Conservation (phyloP, 2,888 invertebrate species). For the Phlogophora meticulosa region DNA sequence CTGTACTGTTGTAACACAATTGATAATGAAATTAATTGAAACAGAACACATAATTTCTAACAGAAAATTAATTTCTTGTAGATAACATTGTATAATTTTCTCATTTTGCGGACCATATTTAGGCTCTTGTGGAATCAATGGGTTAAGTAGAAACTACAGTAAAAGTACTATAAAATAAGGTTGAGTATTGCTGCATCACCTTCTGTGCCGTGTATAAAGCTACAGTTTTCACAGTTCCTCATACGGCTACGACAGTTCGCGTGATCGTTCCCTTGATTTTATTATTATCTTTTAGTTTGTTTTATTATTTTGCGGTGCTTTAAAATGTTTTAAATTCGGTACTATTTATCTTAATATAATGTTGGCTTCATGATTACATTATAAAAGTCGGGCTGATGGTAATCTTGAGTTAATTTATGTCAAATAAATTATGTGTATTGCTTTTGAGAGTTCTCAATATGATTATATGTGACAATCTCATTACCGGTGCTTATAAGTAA, state of each 20-base stretch:
- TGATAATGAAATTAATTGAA: too few species aligned
- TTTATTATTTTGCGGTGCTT: constrained; percentile 34
- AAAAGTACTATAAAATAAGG: too few species aligned
- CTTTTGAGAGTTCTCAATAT: not conserved
- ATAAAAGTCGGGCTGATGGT: not conserved
- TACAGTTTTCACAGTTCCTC: not conserved
- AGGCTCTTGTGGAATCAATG: too few species aligned
- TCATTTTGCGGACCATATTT: too few species aligned
- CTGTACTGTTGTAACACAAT: too few species aligned
- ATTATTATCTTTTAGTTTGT: not conserved
- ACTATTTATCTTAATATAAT: not conserved
- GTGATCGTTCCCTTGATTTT: constrained; percentile 45
- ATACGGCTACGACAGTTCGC: constrained; percentile 45
- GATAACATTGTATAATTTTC: too few species aligned
- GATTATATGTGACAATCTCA: not conserved
- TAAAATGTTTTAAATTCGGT: constrained; percentile 5
- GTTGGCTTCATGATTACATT: not conserved
- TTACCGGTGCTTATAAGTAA: constrained; percentile 2
- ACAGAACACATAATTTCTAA: too few species aligned
- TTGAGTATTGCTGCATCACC: constrained; percentile 33
- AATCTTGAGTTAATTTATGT: not conserved
- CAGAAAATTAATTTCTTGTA: too few species aligned
- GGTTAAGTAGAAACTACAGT: too few species aligned
- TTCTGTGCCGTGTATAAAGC: constrained; percentile 11
- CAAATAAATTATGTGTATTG: too few species aligned